phyloP scores from a whole-genome alignment of 1,140 invertebrate species.

The Chionoecetes opilio region DNA sequence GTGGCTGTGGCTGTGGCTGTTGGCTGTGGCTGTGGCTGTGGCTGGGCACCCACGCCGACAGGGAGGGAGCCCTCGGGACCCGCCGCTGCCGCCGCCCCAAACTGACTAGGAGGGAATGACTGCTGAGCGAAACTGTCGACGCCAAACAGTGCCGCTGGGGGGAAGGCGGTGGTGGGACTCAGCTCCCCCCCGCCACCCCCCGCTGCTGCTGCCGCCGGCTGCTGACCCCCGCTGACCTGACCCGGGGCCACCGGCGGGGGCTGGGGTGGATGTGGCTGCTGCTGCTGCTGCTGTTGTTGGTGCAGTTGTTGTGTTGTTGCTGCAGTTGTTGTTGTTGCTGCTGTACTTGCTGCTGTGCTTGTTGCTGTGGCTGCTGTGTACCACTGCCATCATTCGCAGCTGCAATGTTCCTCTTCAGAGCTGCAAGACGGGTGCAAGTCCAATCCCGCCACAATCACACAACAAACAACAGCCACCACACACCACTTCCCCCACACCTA shows the following conservation, averaged over 20 bases:
- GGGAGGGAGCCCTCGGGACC: conserved; percentile 78
- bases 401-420: conserved; percentile 72
- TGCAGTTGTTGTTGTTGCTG: conserved; percentile 27
- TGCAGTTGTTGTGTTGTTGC: conserved; percentile 19
- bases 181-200: conserved; percentile 35
- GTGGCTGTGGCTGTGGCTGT: too few species aligned
- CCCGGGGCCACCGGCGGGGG: not conserved
- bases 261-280: conserved; percentile 53
- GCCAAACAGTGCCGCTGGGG: conserved; percentile 78
- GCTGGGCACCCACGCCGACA: conserved; percentile 53
- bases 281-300: conserved; percentile 57
- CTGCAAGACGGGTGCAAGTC: conserved; percentile 43
- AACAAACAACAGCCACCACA: too few species aligned
- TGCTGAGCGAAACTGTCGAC: conserved; percentile 77
- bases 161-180: conserved; percentile 73
- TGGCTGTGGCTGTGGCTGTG: too few species aligned
- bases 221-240: not conserved
- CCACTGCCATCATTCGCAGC: conserved; percentile 80
- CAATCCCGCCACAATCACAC: too few species aligned
- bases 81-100: conserved; percentile 73
- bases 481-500: too few species aligned
- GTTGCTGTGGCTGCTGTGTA: conserved; percentile 42
- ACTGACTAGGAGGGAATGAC: conserved; percentile 77
- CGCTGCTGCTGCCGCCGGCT: conserved; percentile 32
- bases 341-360: not conserved